A percentile compares a stretch with the other conserved stretches of the same genome.
Conservation (phyloP, 2,888 invertebrate species). For the Dascillus cervinus region DNA sequence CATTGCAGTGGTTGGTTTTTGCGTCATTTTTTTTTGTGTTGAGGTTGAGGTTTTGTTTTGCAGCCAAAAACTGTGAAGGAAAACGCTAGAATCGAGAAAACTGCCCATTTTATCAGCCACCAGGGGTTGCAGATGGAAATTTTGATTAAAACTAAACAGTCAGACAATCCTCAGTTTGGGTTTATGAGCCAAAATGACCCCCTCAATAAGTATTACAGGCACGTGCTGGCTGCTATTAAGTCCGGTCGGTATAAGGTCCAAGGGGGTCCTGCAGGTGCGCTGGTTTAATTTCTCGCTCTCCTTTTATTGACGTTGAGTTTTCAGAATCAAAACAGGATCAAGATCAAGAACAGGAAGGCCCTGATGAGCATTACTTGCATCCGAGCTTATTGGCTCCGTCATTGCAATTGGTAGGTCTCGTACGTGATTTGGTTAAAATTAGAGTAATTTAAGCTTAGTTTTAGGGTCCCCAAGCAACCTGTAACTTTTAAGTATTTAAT, state of each 20-base stretch:
- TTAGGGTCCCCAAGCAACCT: too few relatives aligned
- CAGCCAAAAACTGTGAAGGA: conserved; percentile 83
- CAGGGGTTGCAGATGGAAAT: conserved; percentile 99
- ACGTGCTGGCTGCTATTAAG: conserved; percentile 62
- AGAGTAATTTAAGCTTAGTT: neutral
- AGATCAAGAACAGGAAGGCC: conserved; percentile 26
- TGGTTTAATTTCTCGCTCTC: conserved; percentile 6
- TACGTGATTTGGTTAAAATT: neutral
- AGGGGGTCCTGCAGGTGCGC: conserved; percentile 25
- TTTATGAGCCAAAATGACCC: conserved; percentile 82
- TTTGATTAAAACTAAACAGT: conserved; percentile 93
- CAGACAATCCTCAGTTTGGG: conserved; percentile 85
- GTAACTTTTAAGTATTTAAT: too few relatives aligned
- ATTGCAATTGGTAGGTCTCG: conserved; percentile 30
- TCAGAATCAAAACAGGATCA: neutral
- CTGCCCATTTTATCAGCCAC: conserved; percentile 76
- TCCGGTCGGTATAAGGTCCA: conserved; percentile 52
- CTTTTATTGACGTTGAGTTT: neutral
- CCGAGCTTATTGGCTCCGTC: conserved; percentile 65
- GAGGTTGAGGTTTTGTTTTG: conserved; percentile 16
- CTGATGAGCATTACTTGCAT: conserved; percentile 68
- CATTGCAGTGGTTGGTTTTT: conserved; percentile 56
- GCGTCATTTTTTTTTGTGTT: neutral
- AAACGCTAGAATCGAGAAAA: conserved; percentile 93
- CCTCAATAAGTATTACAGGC: conserved; percentile 84